A percentile compares a stretch with the other conserved stretches of the same genome.
Evolutionary conservation across 2,888 invertebrate species (phyloP).

Genomic region (Caradrina kadenii): DNA sequence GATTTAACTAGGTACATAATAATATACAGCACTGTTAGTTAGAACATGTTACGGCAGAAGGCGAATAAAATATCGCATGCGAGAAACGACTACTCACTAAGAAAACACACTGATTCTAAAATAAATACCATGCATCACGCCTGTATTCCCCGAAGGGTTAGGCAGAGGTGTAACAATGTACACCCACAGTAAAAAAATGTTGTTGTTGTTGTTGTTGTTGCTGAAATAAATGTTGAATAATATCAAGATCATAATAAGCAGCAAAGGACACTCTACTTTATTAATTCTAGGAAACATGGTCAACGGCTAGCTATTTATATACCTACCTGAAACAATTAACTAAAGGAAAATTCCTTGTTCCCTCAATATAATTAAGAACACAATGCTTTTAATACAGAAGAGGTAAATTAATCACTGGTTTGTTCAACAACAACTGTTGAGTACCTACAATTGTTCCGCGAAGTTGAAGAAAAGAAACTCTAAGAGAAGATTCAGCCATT

Average conservation of each 20-base stretch:
- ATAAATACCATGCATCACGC: too few relatives aligned
- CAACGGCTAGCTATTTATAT: constrained; percentile 11
- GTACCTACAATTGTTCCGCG: constrained; percentile 47
- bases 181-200: too few relatives aligned
- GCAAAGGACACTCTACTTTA: not conserved
- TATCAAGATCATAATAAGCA: not conserved
- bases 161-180: too few relatives aligned
- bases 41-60: too few relatives aligned
- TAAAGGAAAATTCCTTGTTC: constrained; percentile 37
- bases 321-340: constrained; percentile 43
- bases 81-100: too few relatives aligned
- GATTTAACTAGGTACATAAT: too few relatives aligned
- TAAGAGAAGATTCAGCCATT: constrained; percentile 42
- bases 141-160: too few relatives aligned
- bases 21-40: too few relatives aligned
- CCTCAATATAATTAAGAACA: constrained; percentile 55
- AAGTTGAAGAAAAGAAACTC: constrained; percentile 48
- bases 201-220: too few relatives aligned
- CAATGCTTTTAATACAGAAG: constrained; percentile 62
- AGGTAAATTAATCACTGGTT: constrained; percentile 61
- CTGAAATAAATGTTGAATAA: too few relatives aligned
- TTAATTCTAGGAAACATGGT: not conserved
- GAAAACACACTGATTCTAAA: too few relatives aligned
- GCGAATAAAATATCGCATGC: too few relatives aligned
- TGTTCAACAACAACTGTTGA: constrained; percentile 58